phyloP scores from a whole-genome alignment of 2,113 vertebrate genomes.

The Plectropomus leopardus region DNA sequence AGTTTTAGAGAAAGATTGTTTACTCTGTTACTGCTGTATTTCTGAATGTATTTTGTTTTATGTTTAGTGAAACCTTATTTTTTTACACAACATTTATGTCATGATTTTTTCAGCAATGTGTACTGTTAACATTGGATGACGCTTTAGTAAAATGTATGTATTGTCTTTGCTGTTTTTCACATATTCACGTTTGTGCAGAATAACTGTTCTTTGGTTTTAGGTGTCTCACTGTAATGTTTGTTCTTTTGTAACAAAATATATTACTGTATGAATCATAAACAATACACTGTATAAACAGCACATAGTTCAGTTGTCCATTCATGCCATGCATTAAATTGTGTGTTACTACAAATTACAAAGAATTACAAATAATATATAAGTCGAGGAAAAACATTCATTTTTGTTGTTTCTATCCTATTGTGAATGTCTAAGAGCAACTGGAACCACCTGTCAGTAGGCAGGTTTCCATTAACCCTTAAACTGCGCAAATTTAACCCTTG shows the following conservation, averaged over 20 bases:
- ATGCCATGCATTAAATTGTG: no score
- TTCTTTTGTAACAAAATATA: conserved; percentile 23
- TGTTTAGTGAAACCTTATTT: background rate
- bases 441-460: no score
- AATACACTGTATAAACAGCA: background rate
- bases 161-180: background rate
- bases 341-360: no score
- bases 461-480: no score
- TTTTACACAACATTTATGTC: no score
- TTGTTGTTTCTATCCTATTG: no score
- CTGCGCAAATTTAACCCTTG: no score
- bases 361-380: no score
- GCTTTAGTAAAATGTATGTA: conserved; percentile 11
- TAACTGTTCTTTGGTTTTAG: background rate
- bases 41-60: background rate
- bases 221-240: conserved; percentile 6
- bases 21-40: background rate
- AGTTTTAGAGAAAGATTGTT: background rate
- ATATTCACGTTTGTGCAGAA: background rate
- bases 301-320: background rate
- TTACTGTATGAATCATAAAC: background rate
- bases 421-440: no score
- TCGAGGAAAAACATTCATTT: no score
- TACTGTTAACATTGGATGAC: conserved; percentile 1
- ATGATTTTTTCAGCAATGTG: background rate